phyloP scores from a whole-genome alignment of 2,797 vertebrate species.

The Alfaro cultratus region DNA sequence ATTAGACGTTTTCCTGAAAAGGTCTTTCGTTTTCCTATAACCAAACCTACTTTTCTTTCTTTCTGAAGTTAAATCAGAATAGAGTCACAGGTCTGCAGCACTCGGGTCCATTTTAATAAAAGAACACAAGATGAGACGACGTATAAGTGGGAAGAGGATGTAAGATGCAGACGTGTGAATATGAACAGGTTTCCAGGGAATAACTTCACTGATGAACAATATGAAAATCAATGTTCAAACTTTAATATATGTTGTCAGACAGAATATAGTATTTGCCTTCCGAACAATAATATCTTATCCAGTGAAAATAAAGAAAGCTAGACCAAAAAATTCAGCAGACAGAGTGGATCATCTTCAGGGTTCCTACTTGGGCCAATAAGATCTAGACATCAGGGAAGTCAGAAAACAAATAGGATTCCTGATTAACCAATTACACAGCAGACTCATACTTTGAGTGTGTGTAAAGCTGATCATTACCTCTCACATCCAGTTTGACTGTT shows the following conservation, averaged over 20 bases:
- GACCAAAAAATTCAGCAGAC: conserved; percentile 18
- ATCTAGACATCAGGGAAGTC: conserved; percentile 9
- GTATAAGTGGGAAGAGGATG: conserved; percentile 32
- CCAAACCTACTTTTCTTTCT: conserved; percentile 40
- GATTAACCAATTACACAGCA: conserved; percentile 13
- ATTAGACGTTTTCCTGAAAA: conserved; percentile 43
- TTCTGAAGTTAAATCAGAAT: conserved; percentile 62
- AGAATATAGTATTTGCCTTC: conserved; percentile 9
- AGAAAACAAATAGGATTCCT: conserved; percentile 20
- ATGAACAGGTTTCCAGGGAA: conserved; percentile 26
- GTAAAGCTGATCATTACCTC: conserved; percentile 39
- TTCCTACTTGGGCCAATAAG: conserved; percentile 23
- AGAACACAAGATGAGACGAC: conserved; percentile 46
- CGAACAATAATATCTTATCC: conserved; percentile 18
- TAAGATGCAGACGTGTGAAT: conserved; percentile 43
- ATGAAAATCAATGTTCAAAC: conserved; percentile 23
- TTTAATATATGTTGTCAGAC: conserved; percentile 41
- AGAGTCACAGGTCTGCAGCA: conserved; percentile 41
- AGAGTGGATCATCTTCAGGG: neutral
- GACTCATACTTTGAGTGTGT: conserved; percentile 10
- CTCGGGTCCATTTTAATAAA: conserved; percentile 71
- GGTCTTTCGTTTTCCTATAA: conserved; percentile 14
- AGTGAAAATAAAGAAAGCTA: conserved; percentile 6
- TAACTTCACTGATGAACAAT: conserved; percentile 2
- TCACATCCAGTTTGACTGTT: conserved; percentile 5